Evolutionary conservation across 2,888 invertebrate species (phyloP), one percentile per base, ranked within the genome.

Genomic region (Pseudoips prasinana): DNA sequence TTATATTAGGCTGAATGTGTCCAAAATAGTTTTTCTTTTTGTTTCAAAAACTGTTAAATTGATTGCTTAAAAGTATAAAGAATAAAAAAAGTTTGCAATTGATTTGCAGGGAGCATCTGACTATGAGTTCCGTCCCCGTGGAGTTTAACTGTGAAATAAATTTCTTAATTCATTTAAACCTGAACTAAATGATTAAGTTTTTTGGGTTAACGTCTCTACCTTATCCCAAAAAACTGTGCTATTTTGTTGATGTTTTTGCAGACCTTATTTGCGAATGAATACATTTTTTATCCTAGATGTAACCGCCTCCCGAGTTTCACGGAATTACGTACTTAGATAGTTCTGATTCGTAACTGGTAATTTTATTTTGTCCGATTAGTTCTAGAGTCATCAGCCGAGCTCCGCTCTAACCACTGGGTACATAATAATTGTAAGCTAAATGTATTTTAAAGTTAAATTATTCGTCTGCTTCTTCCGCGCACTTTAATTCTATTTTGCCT

Each of bases 301-400:
- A 47, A 59, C 45, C 39, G 43, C 39, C 19, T 41, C 30, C 33
- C 25, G 11, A 37, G 44, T 48, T 51, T 46, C 29, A 28, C 30
- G 40, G 45, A 49, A 46, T 60, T 45, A 52, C 51, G 45, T 51
- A 36, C 34, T 36, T 39, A 7, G 14, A 5, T 26, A 42, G 28
- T 39, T 40, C 31, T 26, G 46, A 58, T 55, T 49, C 45, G 41
- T 46, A 46, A 51, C 46, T 48, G 41, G 52, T 45, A 49, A 54
- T 56, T 66, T 64, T 33, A 55, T 55, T 60, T 63, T 52, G 72
- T 27, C 74, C 77, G 77, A 78, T 79, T 79, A 68, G 77, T 78
- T 76, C 70, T 68, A 64, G 70, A 70, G 76, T 74, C 70, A 64
- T 58, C 57, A 63, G 46, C 57, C 67, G 47, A 31, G 49, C 46